phyloP scores from a whole-genome alignment of 2,113 vertebrate species.

The Heteronetta atricapilla region DNA sequence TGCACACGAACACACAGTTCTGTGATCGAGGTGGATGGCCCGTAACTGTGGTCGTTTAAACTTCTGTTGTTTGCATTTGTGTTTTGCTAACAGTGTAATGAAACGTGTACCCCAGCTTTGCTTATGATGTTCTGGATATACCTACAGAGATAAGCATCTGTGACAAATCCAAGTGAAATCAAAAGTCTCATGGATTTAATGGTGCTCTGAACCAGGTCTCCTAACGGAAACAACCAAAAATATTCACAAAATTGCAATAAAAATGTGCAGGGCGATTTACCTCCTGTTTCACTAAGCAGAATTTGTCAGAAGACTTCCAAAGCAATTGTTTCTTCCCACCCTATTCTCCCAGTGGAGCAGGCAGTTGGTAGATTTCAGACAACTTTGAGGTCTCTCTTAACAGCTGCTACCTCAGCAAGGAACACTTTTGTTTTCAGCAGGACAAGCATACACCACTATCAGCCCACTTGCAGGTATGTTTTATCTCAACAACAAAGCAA shows the following conservation, averaged over 20 bases:
- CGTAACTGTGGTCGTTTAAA: background rate
- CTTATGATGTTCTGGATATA: background rate
- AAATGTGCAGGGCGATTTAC: background rate
- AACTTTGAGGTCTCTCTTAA: background rate
- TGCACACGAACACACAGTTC: background rate
- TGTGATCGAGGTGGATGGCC: background rate
- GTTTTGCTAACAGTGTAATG: background rate
- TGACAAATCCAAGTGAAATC: background rate
- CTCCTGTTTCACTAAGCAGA: background rate
- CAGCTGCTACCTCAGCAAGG: background rate
- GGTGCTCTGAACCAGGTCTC: background rate
- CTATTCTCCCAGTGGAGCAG: background rate
- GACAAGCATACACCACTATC: background rate
- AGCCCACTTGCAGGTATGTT: background rate
- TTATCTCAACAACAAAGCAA: background rate
- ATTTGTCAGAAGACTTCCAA: background rate
- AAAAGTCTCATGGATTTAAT: background rate
- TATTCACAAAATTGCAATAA: background rate
- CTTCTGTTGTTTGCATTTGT: background rate
- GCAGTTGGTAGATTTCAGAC: background rate
- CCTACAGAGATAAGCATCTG: background rate
- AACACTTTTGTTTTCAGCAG: background rate
- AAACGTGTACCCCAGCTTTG: fast-evolving
- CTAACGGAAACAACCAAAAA: background rate
- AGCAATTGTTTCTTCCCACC: background rate